Evolutionary conservation across 2,797 vertebrate species (phyloP), one percentile per base, ranked within the genome.

Genomic region (Rhinella marina): DNA sequence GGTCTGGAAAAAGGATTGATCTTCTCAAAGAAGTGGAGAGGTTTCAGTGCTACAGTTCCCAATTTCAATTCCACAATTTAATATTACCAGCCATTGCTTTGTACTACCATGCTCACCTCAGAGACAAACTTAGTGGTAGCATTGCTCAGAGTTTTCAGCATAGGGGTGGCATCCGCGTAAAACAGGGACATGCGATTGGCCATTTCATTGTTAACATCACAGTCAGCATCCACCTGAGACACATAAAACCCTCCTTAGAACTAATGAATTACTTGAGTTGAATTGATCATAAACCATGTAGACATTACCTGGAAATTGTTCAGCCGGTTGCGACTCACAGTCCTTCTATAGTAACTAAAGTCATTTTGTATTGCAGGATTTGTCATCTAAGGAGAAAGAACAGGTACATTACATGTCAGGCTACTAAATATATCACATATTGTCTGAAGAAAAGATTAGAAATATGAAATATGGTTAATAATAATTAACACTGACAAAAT

Each of bases 121-220:
- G 98, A 99, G 17, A 99, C 98, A 93, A 99, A 99, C 92, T 98
- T 99, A 0, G 98, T 99, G 2, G 97, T 99, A 92, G 97, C 96
- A 66, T 99, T 98, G 77, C 98, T 99, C 93, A 99, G 94, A 0
- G 98, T 97, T 94, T 99, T 99, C 92, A 99, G 93, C 98, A 99
- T 99, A 54, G 98, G 98, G 0, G 98, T 99, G 83, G 98, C 98
- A 88, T 99, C 98, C 57, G 98, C 98, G 0, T 99, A 99, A 95
- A 99, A 99, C 90, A 99, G 94, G 91, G 98, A 99, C 97, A 99
- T 99, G 93, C 98, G 95, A 94, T 99, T 99, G 93, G 98, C 98
- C 95, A 99, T 92, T 88, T 99, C 98, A 3, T 99, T 99, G 94
- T 99, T 99, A 91, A 99, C 98, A 95, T 99, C 98, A 81, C 99